Base-by-base conservation (phyloP, 2,113 vertebrate genomes). In the Bambusicola thoracicus region DNA sequence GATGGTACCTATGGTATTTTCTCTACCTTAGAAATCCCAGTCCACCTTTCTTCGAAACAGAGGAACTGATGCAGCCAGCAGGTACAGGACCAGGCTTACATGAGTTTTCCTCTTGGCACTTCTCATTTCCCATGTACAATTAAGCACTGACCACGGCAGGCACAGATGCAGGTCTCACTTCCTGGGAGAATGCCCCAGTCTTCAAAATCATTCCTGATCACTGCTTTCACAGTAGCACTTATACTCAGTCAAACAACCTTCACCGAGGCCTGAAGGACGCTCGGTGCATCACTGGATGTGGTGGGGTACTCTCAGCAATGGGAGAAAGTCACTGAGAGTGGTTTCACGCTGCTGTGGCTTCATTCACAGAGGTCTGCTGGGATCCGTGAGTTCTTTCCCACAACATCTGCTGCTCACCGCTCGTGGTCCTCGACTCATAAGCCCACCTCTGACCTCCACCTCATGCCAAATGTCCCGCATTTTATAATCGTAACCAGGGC, bases 301-400 rank as follows among this genome's bases (percentile, higher is more conserved):
- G 48, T 40, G 84, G 76, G 56, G 74, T 89, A 78, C 72, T 51
- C 69, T 87, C 84, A 87, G 81, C 85, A 89, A 94, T n/a, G 44
- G 51, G 63, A 92, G 85, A 79, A 92, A 91, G 78, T 92, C 22
- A 65, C 46, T 81, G 34, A 72, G 43, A 62, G 40, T 40, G 36
- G 58, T 29, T 93, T 86, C 69, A 84, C 27, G 30, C 43, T 17
- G 34, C 65, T 90, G 65, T 80, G 24, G 20, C 43, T 10, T 27
- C 72, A 91, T 59, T 91, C 38, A 44, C 29, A 73, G 58, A 81
- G 63, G 48, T 43, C 0, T 0, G 8, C 75, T 11, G 2, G 8
- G 76, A 51, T 82, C 62, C 55, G 66, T 49, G 34, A 66, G 80
- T 87, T 85, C 59, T 83, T 95, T 87, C 79, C 90, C 75, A 93